A percentile compares a stretch with the other conserved stretches of the same genome.
phyloP scores from a whole-genome alignment of 53 echinoderm and acorn worm genomes.

The Temnopleurus reevesii region DNA sequence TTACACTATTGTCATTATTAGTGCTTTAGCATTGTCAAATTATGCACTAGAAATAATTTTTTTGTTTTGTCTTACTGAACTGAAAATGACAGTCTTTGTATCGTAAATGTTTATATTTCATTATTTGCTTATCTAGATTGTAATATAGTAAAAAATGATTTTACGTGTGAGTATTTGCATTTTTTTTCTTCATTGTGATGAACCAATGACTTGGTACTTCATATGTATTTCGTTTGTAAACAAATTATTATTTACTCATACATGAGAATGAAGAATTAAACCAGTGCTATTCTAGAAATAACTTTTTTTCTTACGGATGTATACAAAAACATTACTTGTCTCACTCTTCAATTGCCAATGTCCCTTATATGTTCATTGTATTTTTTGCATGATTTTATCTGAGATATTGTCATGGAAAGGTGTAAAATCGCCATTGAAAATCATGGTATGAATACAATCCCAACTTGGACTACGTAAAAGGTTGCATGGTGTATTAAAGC shows the following conservation, averaged over 20 bases:
- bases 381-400: conserved; percentile 43
- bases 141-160: conserved; percentile 45
- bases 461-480: conserved; percentile 27
- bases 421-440: conserved; percentile 48
- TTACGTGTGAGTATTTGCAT: conserved; percentile 28
- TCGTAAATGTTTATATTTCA: conserved; percentile 42
- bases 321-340: conserved; percentile 12
- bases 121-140: conserved; percentile 52
- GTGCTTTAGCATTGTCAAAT: conserved; percentile 39
- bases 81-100: conserved; percentile 46
- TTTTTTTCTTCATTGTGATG: conserved; percentile 25
- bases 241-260: conserved; percentile 45
- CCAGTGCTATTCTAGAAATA: conserved; percentile 36
- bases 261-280: conserved; percentile 19
- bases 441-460: conserved; percentile 2
- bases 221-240: conserved; percentile 47
- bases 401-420: conserved; percentile 5
- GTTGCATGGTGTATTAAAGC: conserved; percentile 61
- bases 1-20: conserved; percentile 15
- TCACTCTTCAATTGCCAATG: not conserved
- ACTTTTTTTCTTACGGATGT: not conserved
- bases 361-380: conserved; percentile 20
- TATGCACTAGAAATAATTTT: conserved; percentile 40
- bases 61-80: conserved; percentile 29
- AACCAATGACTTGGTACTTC: conserved; percentile 38